A percentile compares a stretch with the other conserved stretches of the same genome.
Evolutionary conservation across 1,140 invertebrate genomes (phyloP).

Genomic region (Fopius arisanus): DNA sequence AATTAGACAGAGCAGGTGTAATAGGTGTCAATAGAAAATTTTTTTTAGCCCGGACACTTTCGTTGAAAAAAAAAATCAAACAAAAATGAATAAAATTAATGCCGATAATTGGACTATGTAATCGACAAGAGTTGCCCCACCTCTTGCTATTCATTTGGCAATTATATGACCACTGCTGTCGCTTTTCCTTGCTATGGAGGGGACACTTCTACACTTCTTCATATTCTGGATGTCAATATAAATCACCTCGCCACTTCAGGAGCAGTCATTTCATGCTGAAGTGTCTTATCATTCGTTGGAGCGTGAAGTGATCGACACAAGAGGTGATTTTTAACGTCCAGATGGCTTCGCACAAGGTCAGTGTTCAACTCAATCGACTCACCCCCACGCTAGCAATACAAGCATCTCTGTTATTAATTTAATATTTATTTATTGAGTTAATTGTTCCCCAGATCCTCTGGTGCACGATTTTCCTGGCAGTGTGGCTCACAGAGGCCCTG

Average conservation of each 20-base stretch:
- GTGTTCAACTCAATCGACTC: background rate
- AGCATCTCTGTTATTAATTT: no score
- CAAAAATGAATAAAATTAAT: background rate
- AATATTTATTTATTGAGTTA: no score
- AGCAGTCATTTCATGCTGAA: slow-evolving; percentile 55
- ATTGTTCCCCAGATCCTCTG: background rate
- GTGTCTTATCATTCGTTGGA: slow-evolving; percentile 34
- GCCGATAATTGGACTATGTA: background rate
- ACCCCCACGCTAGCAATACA: background rate
- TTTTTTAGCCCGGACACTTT: background rate
- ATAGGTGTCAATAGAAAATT: background rate
- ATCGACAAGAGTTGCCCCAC: background rate
- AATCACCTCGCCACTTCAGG: slow-evolving; percentile 44
- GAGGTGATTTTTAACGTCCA: background rate
- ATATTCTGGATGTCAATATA: slow-evolving; percentile 52
- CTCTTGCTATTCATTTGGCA: background rate
- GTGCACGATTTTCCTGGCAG: background rate
- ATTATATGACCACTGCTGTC: background rate
- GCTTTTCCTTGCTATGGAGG: slow-evolving; percentile 7
- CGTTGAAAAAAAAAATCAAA: background rate
- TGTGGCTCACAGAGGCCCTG: background rate
- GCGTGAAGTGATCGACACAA: slow-evolving; percentile 18
- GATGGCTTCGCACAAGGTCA: slow-evolving; percentile 48
- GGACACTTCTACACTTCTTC: slow-evolving; percentile 24
- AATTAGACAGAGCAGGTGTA: background rate